A percentile compares a stretch with the other conserved stretches of the same genome.
These are phyloP conservation scores for Decapterus maruadsi DNA, from an alignment of 2,797 vertebrate species.

Conservation along the genomic window DNA sequence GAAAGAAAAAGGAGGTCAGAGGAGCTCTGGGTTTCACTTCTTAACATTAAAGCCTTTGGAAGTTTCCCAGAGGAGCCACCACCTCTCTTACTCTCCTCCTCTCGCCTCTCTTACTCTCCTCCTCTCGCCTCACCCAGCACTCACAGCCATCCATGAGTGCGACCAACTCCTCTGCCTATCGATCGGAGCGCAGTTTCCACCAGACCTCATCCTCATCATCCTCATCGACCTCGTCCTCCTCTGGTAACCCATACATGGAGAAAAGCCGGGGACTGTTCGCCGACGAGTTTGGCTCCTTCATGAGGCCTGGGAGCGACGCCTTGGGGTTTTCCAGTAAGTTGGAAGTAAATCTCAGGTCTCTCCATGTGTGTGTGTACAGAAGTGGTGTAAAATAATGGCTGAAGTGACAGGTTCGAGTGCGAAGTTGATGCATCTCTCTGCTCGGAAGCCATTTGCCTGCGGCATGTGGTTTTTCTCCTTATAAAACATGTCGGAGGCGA, in stretches of 20 bases:
- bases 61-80: slow-evolving; percentile 37
- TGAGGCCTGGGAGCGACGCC: slow-evolving; percentile 87
- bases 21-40: slow-evolving; percentile 13
- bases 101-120: slow-evolving; percentile 59
- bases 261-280: slow-evolving; percentile 90
- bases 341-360: not conserved
- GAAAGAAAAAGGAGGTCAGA: not conserved
- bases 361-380: slow-evolving; percentile 32
- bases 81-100: slow-evolving; percentile 62
- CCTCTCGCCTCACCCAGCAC: slow-evolving; percentile 62
- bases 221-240: slow-evolving; percentile 74
- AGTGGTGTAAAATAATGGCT: not conserved
- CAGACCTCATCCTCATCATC: slow-evolving; percentile 84
- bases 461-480: slow-evolving; percentile 15
- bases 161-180: slow-evolving; percentile 89
- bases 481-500: slow-evolving; percentile 31
- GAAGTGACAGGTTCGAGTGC: slow-evolving; percentile 24
- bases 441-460: slow-evolving; percentile 3
- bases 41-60: slow-evolving; percentile 14
- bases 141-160: slow-evolving; percentile 82
- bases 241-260: slow-evolving; percentile 91
- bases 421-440: slow-evolving; percentile 7
- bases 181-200: slow-evolving; percentile 90
- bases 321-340: slow-evolving; percentile 93
- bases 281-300: slow-evolving; percentile 93